Percentiles rank a stretch among this genome's conserved stretches.
Conservation (phyloP, 2,113 vertebrate species). For the Microcebus ravelobensis region DNA sequence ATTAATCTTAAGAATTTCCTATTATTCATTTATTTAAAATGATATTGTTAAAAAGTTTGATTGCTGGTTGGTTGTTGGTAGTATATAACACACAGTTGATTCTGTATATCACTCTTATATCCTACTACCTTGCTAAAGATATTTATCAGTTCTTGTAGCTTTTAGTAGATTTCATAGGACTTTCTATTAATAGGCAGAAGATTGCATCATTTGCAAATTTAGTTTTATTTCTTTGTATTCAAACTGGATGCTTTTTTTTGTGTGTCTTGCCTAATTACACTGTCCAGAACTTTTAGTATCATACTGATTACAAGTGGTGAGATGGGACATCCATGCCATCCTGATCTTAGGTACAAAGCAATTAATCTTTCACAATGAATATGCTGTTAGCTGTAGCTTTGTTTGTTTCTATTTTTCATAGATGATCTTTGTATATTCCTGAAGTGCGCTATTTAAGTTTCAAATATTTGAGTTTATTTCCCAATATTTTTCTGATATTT, state of each 20-base stretch:
- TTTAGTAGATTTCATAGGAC: neutral
- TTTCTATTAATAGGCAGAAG: neutral
- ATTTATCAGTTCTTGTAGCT: neutral
- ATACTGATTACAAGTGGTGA: neutral
- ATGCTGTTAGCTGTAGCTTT: neutral
- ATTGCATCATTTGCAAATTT: neutral
- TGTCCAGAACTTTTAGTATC: neutral
- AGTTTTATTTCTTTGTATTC: neutral
- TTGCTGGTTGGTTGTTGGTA: neutral
- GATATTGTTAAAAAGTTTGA: neutral
- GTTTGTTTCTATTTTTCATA: neutral
- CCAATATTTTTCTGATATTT: neutral
- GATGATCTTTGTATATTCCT: neutral
- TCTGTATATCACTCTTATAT: neutral
- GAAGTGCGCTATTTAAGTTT: neutral
- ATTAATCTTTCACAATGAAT: constrained; percentile 5
- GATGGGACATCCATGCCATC: neutral
- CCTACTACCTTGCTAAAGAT: neutral
- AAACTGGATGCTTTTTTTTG: neutral
- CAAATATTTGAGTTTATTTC: neutral
- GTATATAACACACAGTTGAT: neutral
- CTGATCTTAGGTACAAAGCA: neutral
- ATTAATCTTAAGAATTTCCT: neutral
- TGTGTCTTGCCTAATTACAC: neutral
- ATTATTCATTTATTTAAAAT: neutral